Evolutionary conservation across 2,113 vertebrate genomes (phyloP).

Genomic region (Tyto alba): DNA sequence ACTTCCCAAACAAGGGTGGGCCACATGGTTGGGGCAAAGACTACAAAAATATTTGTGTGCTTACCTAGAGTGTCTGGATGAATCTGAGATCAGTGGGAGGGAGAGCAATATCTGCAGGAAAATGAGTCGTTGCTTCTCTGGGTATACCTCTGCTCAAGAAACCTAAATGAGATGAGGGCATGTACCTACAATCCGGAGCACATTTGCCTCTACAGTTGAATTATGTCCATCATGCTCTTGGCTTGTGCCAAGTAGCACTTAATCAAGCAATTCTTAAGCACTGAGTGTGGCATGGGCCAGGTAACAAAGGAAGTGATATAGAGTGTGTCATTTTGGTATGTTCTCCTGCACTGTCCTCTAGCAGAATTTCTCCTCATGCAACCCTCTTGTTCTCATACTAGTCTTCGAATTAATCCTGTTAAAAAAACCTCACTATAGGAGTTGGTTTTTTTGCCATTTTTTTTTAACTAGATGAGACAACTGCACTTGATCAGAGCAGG

Average conservation of each 20-base stretch:
- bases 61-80: background rate
- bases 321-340: background rate
- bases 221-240: background rate
- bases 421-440: background rate
- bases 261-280: background rate
- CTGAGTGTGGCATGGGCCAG: background rate
- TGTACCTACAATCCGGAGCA: background rate
- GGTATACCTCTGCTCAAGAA: background rate
- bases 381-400: background rate
- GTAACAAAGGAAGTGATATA: rapidly evolving
- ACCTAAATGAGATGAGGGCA: background rate
- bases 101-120: background rate
- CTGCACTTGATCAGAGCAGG: background rate
- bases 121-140: background rate
- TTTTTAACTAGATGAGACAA: background rate
- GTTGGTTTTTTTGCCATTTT: background rate
- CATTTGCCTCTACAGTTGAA: background rate
- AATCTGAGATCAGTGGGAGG: background rate
- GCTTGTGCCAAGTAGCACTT: background rate
- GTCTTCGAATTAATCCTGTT: background rate
- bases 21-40: background rate
- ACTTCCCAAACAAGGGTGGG: background rate
- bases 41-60: background rate
- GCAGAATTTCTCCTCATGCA: background rate
- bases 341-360: background rate